These are phyloP conservation scores for Scalopus aquaticus DNA, from an alignment of 2,113 vertebrate genomes.

Conservation along the genomic window DNA sequence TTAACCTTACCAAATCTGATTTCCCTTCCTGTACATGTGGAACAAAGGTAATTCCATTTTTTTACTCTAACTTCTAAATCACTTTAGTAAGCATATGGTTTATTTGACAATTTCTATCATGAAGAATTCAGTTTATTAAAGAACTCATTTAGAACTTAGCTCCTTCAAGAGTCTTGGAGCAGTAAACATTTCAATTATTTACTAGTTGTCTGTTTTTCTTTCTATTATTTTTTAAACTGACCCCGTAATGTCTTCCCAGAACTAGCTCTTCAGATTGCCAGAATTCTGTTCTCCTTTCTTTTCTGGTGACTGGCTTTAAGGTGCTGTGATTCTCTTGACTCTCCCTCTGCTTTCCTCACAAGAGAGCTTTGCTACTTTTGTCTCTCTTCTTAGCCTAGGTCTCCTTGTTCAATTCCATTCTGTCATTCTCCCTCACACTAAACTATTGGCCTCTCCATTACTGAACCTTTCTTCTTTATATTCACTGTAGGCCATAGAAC, in stretches of 20 bases:
- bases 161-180: background rate
- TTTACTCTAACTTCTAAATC: background rate
- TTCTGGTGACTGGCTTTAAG: background rate
- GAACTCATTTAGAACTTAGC: background rate
- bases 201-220: background rate
- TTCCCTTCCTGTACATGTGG: background rate
- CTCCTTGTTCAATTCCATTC: background rate
- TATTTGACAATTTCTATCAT: background rate
- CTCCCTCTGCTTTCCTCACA: background rate
- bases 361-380: background rate
- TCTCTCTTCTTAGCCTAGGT: background rate
- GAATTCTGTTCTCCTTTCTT: background rate
- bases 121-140: constrained; percentile 13
- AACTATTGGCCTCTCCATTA: too few species aligned
- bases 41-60: background rate
- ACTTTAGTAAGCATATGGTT: background rate
- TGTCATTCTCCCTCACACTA: background rate
- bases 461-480: background rate
- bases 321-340: background rate
- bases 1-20: background rate
- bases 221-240: background rate
- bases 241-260: background rate
- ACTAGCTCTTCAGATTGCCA: background rate
- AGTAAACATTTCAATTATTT: background rate
- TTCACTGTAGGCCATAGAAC: background rate